phyloP scores from a whole-genome alignment of 37 sponge, comb jelly and placozoan genomes.

The Tethya wilhelma region DNA sequence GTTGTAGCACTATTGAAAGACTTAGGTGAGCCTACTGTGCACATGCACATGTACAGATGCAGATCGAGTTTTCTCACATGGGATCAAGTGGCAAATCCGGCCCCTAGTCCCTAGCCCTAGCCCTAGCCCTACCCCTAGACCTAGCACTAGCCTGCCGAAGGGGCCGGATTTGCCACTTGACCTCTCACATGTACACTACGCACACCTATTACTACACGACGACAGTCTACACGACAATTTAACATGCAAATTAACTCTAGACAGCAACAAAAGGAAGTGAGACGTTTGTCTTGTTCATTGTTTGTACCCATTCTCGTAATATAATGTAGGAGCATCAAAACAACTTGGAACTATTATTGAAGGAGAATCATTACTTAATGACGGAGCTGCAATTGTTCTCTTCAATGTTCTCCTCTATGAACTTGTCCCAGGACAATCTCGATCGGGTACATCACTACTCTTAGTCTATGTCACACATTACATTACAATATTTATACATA shows the following conservation, averaged over 20 bases:
- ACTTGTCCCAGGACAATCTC: slow-evolving; percentile 54
- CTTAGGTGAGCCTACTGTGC: slow-evolving; percentile 45
- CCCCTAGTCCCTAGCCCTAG: too few relatives aligned
- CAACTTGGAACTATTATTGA: slow-evolving; percentile 88
- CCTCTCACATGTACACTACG: too few relatives aligned
- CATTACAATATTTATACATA: neutral
- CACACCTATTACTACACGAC: neutral
- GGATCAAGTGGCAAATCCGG: too few relatives aligned
- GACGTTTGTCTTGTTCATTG: neutral
- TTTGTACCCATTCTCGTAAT: neutral
- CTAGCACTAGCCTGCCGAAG: too few relatives aligned
- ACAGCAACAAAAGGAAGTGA: too few relatives aligned
- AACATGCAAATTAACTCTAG: too few relatives aligned
- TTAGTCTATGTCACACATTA: neutral
- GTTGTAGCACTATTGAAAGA: slow-evolving; percentile 89
- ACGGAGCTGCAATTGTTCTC: slow-evolving; percentile 92
- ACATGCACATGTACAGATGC: too few relatives aligned
- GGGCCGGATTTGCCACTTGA: too few relatives aligned
- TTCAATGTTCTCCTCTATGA: slow-evolving; percentile 83
- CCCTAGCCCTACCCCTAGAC: too few relatives aligned
- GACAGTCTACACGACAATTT: neutral
- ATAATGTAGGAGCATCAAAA: slow-evolving; percentile 64
- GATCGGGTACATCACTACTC: slow-evolving; percentile 48
- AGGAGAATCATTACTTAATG: slow-evolving; percentile 95
- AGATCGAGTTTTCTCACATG: too few relatives aligned